Conservation (phyloP, 92 coral and sea anemone species). For the Actinostola sp. region DNA sequence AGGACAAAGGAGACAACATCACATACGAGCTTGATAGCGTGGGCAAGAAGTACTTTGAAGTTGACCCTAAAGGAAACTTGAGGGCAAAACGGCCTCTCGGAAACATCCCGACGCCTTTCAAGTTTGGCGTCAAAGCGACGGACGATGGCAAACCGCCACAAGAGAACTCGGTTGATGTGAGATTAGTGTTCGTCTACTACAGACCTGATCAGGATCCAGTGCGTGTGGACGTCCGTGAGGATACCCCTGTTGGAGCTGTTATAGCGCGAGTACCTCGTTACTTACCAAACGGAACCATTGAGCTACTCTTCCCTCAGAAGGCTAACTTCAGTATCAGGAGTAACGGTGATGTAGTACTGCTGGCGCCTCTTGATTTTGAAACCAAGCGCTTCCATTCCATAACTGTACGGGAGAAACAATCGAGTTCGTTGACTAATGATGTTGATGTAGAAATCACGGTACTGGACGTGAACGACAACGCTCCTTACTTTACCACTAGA, state of each 20-base stretch:
- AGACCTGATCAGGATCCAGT: conserved; percentile 90
- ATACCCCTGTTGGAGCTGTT: conserved; percentile 66
- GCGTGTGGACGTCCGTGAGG: conserved; percentile 81
- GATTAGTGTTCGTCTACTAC: conserved; percentile 71
- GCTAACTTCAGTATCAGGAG: conserved; percentile 74
- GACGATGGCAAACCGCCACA: conserved; percentile 77
- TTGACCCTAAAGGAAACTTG: conserved; percentile 67
- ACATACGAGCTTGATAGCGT: conserved; percentile 52
- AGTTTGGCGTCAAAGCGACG: conserved; percentile 58
- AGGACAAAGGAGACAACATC: conserved; percentile 66
- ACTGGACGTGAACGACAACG: conserved; percentile 88
- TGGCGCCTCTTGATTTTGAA: conserved; percentile 73
- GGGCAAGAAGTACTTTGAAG: conserved; percentile 54
- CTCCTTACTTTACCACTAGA: conserved; percentile 60
- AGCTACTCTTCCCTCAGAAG: conserved; percentile 70
- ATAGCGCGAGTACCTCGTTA: conserved; percentile 76
- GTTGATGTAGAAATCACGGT: conserved; percentile 81
- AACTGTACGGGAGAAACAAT: conserved; percentile 68
- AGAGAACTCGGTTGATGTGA: conserved; percentile 59
- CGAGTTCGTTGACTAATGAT: conserved; percentile 53
- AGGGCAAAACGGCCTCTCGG: conserved; percentile 67
- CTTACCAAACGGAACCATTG: conserved; percentile 84
- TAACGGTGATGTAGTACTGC: conserved; percentile 60
- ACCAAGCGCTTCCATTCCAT: conserved; percentile 69
- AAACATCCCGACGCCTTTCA: conserved; percentile 49